Base-by-base conservation (phyloP, 2,888 invertebrate genomes). In the Spisula subtruncata region DNA sequence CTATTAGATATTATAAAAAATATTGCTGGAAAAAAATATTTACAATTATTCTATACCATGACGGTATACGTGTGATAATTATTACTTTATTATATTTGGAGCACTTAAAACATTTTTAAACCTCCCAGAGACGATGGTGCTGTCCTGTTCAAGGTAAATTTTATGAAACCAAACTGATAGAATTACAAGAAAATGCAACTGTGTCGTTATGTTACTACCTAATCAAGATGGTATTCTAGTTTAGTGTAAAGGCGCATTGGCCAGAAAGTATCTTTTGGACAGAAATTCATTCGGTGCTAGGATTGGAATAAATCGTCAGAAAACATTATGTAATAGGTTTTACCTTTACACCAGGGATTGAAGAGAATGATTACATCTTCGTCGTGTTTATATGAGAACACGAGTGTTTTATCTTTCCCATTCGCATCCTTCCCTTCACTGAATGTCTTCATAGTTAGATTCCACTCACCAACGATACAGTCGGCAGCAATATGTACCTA, bases 271-370 rank as follows among this genome's bases (percentile, higher is more conserved):
- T 2, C 41, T 41, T 41, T 41, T 41, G 8, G 41, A 41, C 41
- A 5, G 41, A 2, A 41, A 41, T 41, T 5, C 41, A 2, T 41
- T 41, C 41, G 41, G 41, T 41, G 41, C 41, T 41, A 41, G 41
- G 2, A 5, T 41, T 41, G 41, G 8, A 41, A 56, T 56, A 20
- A n/a, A 4, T 56, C 12, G 56, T 56, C 56, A 56, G n/a, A 60
- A 20, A 60, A 60, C 51, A 16, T 51, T 48, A 60, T n/a, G 12
- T 60, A 25, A n/a, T 25, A 60, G 2, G 60, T 60, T 83, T 29
- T 84, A 90, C 90, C 87, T 92, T 87, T 87, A 54, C 90, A 89
- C 92, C 92, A 92, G 2, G 92, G 87, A 51, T 92, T 92, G 51
- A 92, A 92, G 20, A 92, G 79, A 20, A 92, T 86, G 25, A 35